A percentile compares a stretch with the other conserved stretches of the same genome.
Conservation (phyloP, 2,888 invertebrate genomes). For the Athetis lepigone region DNA sequence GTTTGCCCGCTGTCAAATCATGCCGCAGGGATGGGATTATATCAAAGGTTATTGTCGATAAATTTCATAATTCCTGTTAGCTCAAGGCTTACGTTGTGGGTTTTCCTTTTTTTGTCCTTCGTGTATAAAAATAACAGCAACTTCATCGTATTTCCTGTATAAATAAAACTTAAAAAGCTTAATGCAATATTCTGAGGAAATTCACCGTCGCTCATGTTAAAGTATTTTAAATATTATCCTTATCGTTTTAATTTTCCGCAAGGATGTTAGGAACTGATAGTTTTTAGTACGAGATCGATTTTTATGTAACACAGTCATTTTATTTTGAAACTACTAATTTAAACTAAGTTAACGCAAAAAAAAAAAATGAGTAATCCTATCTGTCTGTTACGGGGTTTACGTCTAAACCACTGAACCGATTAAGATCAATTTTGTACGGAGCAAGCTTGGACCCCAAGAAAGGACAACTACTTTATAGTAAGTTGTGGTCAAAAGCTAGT, state of each 20-base stretch:
- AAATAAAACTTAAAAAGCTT: not conserved
- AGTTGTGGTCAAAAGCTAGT: no score
- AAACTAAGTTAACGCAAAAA: no score
- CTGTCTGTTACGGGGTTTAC: no score
- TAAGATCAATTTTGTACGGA: no score
- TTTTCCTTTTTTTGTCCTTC: slow-evolving; percentile 2
- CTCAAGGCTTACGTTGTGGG: slow-evolving; percentile 21
- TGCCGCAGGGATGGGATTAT: slow-evolving; percentile 56
- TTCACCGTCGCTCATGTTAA: not conserved
- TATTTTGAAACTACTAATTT: no score
- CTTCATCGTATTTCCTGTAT: not conserved
- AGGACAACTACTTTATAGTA: no score
- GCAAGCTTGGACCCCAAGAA: no score
- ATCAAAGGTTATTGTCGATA: slow-evolving; percentile 53
- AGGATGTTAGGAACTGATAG: not conserved
- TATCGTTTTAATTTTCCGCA: slow-evolving; percentile 1
- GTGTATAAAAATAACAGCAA: slow-evolving; percentile 1
- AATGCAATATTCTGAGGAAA: slow-evolving; percentile 15
- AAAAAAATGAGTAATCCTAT: no score
- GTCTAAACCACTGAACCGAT: no score
- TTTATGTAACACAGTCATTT: not conserved
- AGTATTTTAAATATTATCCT: slow-evolving; percentile 2
- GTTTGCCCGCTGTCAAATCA: slow-evolving; percentile 63
- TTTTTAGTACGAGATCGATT: not conserved
- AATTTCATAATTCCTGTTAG: slow-evolving; percentile 40